Evolutionary conservation across 2,113 vertebrate species (phyloP), one percentile per base, ranked within the genome.

Genomic region (Scytalopus superciliaris): DNA sequence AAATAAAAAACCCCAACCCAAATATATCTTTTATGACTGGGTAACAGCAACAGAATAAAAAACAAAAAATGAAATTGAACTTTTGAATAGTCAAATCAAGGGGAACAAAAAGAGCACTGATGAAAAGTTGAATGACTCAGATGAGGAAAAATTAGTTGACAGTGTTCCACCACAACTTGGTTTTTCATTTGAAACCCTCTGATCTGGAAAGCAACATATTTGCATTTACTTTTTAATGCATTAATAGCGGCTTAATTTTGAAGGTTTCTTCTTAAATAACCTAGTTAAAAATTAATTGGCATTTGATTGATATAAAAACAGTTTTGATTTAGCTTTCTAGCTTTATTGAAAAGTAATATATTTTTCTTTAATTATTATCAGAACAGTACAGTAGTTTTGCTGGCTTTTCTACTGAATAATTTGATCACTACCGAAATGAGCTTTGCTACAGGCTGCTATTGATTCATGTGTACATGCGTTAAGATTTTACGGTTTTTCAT

Each of bases 11-110:
- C 19, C 25, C 24, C 49, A 8, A 12, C 21, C 19, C 33, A 59
- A 59, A 25, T 35, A 70, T 19, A 23, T 37, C 7, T 53, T 31
- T 76, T 55, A n/a, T 16, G 39, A 59, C 30, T 80, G 56, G 13
- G 52, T 69, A 44, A 80, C 56, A 90, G 79, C n/a, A 81, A 39
- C 5, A 1, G 70, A 59, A 59, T 37, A 22, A 16, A 37, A 25
- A 35, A 25, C 35, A 35, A n/a, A 57, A 35, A 57, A 59, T 10
- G 16, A 57, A 74, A 28, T 4, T 1, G 67, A 88, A 86, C 81
- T 80, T 87, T 60, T 93, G 75, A 96, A 94, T 88, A 96, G 72
- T 78, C 87, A 96, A 95, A 95, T 93, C 92, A 96, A 94, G 64
- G 23, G 60, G 59, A 96, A 92, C 52, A 95, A 90, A 88, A 86